Conservation (phyloP, 2,888 invertebrate species). For the Papilio gigon region DNA sequence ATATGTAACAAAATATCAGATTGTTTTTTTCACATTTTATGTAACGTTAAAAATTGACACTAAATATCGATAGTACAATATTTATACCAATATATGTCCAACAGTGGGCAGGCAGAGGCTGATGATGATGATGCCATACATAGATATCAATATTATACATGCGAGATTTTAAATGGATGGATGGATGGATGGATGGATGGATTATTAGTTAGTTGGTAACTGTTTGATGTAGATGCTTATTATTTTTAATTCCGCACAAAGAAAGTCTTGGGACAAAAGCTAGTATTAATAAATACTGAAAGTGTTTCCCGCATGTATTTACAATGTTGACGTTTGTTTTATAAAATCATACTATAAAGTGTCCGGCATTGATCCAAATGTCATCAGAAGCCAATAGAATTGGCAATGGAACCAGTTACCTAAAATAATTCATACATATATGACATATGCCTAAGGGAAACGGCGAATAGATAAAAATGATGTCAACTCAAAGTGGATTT, state of each 20-base stretch:
- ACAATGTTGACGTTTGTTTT: slow-evolving; percentile 16
- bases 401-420: slow-evolving; percentile 34
- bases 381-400: slow-evolving; percentile 33
- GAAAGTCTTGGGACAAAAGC: too few relatives aligned
- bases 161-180: too few relatives aligned
- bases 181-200: too few relatives aligned
- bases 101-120: too few relatives aligned
- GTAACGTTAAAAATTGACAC: background rate
- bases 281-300: background rate
- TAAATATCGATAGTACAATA: background rate
- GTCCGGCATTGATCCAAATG: slow-evolving; percentile 38
- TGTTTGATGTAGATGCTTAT: too few relatives aligned
- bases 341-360: slow-evolving; percentile 38
- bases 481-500: slow-evolving; percentile 36
- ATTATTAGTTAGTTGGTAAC: too few relatives aligned
- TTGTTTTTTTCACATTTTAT: background rate
- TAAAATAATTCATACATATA: slow-evolving; percentile 1
- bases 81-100: background rate
- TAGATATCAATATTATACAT: too few relatives aligned
- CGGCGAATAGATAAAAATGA: slow-evolving; percentile 31
- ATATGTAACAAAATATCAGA: background rate
- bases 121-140: too few relatives aligned
- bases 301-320: background rate
- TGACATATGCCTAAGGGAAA: slow-evolving; percentile 1
- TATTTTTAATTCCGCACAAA: too few relatives aligned